Evolutionary conservation across 1,140 invertebrate species (phyloP).

Genomic region (Scylla paramamosain): DNA sequence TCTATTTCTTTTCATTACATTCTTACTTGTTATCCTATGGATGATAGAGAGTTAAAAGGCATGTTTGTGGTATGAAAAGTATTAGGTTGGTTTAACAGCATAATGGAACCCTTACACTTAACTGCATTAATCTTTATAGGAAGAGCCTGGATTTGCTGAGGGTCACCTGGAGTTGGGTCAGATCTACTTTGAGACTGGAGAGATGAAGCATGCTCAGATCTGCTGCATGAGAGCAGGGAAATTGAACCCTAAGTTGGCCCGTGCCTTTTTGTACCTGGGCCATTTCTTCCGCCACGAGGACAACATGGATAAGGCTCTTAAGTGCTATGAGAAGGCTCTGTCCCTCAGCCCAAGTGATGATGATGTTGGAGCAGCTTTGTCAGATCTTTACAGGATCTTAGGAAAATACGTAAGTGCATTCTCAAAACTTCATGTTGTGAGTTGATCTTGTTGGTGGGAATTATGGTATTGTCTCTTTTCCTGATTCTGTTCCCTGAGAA

Average conservation of each 20-base stretch:
- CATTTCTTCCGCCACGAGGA: constrained; percentile 85
- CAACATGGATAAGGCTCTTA: constrained; percentile 86
- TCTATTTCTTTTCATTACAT: too few relatives aligned
- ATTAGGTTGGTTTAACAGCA: too few relatives aligned
- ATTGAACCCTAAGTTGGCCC: constrained; percentile 86
- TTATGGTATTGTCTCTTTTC: not conserved
- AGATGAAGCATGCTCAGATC: constrained; percentile 84
- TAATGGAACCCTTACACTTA: too few relatives aligned
- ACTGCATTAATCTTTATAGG: not conserved
- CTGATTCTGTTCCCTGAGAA: not conserved
- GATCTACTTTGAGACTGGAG: constrained; percentile 84
- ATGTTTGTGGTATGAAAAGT: too few relatives aligned
- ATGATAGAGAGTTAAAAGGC: too few relatives aligned
- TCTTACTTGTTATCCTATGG: too few relatives aligned
- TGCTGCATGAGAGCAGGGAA: constrained; percentile 88
- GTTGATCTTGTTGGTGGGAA: not conserved
- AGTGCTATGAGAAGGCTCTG: constrained; percentile 91
- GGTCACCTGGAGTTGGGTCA: constrained; percentile 80
- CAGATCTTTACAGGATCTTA: constrained; percentile 86
- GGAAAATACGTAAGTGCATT: constrained; percentile 84
- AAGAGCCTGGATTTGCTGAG: constrained; percentile 38
- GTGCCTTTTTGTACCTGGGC: constrained; percentile 89
- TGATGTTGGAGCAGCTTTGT: constrained; percentile 87
- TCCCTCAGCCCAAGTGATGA: constrained; percentile 86
- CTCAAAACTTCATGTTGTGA: constrained; percentile 23